Evolutionary conservation across 1,140 invertebrate genomes (phyloP).

Genomic region (Drosophila tristis): DNA sequence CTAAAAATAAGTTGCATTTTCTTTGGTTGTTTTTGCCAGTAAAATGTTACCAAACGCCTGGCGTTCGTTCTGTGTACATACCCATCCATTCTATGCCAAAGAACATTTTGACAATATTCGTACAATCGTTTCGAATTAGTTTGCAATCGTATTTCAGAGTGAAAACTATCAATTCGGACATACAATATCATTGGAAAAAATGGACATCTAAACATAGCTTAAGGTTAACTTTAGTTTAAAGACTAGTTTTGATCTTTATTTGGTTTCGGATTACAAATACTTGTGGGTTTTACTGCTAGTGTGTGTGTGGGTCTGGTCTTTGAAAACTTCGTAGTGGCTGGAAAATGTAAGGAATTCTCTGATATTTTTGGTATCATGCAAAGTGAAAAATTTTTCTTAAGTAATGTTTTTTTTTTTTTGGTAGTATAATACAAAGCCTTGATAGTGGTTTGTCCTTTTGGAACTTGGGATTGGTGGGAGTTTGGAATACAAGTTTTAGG

Average conservation of each 20-base stretch:
- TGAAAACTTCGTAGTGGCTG: no score
- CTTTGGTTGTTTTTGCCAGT: constrained; percentile 28
- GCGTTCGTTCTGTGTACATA: constrained; percentile 38
- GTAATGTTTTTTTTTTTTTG: not conserved
- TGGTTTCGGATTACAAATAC: constrained; percentile 45
- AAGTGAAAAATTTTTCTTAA: not conserved
- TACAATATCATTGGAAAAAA: constrained; percentile 4
- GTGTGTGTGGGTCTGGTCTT: constrained; percentile 10
- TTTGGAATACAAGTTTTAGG: no score
- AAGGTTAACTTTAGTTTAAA: constrained; percentile 20
- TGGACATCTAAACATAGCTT: constrained; percentile 40
- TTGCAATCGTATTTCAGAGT: constrained; percentile 36
- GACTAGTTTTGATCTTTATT: constrained; percentile 48
- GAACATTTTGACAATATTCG: not conserved
- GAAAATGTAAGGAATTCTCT: not conserved
- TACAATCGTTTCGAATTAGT: constrained; percentile 39
- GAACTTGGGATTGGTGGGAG: no score
- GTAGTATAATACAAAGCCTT: constrained; percentile 8
- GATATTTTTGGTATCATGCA: not conserved
- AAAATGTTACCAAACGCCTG: constrained; percentile 48
- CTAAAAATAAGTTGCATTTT: constrained; percentile 35
- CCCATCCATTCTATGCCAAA: not conserved
- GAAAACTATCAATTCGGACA: constrained; percentile 23
- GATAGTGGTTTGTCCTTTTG: no score
- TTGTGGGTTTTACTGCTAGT: constrained; percentile 9